Conservation (phyloP, 1,140 invertebrate genomes). For the Drosophila eugracilis region DNA sequence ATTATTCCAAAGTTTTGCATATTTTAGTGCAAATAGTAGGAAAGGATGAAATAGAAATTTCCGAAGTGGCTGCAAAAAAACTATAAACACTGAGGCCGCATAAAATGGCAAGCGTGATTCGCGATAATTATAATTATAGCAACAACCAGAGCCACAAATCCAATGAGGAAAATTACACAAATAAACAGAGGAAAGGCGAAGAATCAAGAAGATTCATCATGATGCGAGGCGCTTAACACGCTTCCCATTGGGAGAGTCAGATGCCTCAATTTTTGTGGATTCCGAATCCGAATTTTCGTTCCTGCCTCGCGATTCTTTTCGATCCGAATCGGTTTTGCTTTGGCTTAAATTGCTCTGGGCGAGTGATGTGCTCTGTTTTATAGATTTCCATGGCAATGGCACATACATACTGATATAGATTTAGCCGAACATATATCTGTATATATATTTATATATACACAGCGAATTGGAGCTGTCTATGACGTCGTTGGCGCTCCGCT, state of each 20-base stretch:
- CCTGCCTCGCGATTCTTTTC: conserved; percentile 20
- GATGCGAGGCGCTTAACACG: conserved; percentile 64
- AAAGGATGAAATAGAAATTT: conserved; percentile 5
- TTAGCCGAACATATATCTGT: no score
- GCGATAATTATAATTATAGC: conserved; percentile 72
- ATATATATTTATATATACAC: conserved; percentile 15
- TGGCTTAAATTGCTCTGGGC: conserved; percentile 12
- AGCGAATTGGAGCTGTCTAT: conserved; percentile 44
- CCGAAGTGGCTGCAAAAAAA: conserved; percentile 31
- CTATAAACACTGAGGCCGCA: conserved; percentile 52
- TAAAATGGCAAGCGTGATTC: conserved; percentile 46
- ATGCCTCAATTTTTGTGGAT: conserved; percentile 38
- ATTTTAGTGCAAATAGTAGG: background rate
- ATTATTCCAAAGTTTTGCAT: no score
- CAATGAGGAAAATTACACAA: conserved; percentile 49
- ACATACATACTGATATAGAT: conserved; percentile 12
- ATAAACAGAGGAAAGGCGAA: conserved; percentile 62
- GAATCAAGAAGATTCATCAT: conserved; percentile 33
- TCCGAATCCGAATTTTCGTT: conserved; percentile 17
- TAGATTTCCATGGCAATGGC: conserved; percentile 58
- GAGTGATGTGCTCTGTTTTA: conserved; percentile 42
- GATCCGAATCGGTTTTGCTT: conserved; percentile 13
- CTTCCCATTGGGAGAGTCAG: conserved; percentile 75
- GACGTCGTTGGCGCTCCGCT: conserved; percentile 61
- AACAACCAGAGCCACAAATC: conserved; percentile 35